Evolutionary conservation across 2,888 invertebrate species (phyloP).

Genomic region (Loripinus fragilis): DNA sequence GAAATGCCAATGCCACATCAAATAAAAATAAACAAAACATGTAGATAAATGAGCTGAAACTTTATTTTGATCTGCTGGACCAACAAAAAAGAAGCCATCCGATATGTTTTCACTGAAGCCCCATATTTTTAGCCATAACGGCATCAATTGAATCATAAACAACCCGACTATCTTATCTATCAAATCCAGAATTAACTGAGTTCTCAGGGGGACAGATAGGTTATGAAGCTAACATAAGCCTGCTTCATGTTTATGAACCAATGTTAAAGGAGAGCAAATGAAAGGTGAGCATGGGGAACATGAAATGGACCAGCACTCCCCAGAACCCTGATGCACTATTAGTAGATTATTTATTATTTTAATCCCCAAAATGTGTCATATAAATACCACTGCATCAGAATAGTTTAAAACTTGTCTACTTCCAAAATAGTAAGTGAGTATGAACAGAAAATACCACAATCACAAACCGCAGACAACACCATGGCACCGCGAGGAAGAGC

Average conservation of each 20-base stretch:
- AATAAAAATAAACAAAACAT: conserved; percentile 13
- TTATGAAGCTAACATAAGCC: conserved; percentile 9
- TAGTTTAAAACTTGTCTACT: too few relatives aligned
- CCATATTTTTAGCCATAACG: conserved; percentile 6
- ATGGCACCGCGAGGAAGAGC: too few relatives aligned
- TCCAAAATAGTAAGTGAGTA: too few relatives aligned
- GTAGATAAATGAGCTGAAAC: background rate
- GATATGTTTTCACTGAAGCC: conserved; percentile 35
- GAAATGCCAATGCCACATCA: background rate
- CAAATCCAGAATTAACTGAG: conserved; percentile 1
- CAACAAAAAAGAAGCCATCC: conserved; percentile 42
- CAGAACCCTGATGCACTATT: too few relatives aligned
- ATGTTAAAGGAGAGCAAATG: conserved; percentile 42
- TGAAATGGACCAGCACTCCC: conserved; percentile 1
- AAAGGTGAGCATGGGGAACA: background rate
- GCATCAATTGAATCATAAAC: background rate
- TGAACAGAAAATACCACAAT: too few relatives aligned
- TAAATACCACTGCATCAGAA: too few relatives aligned
- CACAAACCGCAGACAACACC: too few relatives aligned
- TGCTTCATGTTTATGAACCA: conserved; percentile 27
- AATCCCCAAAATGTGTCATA: too few relatives aligned
- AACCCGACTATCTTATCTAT: background rate
- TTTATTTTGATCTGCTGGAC: conserved; percentile 15
- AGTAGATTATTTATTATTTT: too few relatives aligned
- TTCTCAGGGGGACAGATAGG: background rate